Evolutionary conservation across 2,113 vertebrate genomes (phyloP), one percentile per base, ranked within the genome.

Genomic region (Phoenicopterus ruber): DNA sequence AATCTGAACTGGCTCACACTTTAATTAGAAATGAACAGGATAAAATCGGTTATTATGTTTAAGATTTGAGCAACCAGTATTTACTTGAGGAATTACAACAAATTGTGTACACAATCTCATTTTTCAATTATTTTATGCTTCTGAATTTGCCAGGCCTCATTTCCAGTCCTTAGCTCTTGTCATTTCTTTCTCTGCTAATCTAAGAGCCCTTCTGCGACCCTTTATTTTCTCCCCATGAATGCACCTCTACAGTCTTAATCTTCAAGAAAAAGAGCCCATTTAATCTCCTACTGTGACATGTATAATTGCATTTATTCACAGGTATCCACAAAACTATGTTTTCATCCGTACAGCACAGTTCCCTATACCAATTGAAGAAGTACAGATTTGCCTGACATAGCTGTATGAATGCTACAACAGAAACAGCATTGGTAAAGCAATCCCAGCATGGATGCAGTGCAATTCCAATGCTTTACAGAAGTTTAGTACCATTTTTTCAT

Each of bases 191-290:
- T 54, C 72, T 44, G 17, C 57, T 79, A 92, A 88, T 86, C 81
- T 87, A 83, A 82, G 57, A 79, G 70, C 22, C 65, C 77, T 96
- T 95, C 81, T 76, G 70, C 0, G 1, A 79, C 42, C 77, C 70
- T 88, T 84, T 91, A 94, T 97, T 96, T 95, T 96, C 95, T 94
- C 77, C 69, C 92, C 77, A 89, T 79, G 88, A 95, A 93, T 29
- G 34, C 50, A 95, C 40, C 52, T 92, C 72, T 84, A 74, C 77
- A 86, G 83, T 42, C 69, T 79, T 91, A 89, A 94, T 93, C 88
- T 84, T 88, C 69, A 93, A 94, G 74, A 58, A 86, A 91, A 93
- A 94, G 57, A 92, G 52, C 19, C 46, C 63, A 71, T 55, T 95
- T 92, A 93, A 74, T 76, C 78, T 47, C 83, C 88, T 42, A 40